Base-by-base conservation (phyloP, 2,113 vertebrate genomes). In the Aviceda subcristata region DNA sequence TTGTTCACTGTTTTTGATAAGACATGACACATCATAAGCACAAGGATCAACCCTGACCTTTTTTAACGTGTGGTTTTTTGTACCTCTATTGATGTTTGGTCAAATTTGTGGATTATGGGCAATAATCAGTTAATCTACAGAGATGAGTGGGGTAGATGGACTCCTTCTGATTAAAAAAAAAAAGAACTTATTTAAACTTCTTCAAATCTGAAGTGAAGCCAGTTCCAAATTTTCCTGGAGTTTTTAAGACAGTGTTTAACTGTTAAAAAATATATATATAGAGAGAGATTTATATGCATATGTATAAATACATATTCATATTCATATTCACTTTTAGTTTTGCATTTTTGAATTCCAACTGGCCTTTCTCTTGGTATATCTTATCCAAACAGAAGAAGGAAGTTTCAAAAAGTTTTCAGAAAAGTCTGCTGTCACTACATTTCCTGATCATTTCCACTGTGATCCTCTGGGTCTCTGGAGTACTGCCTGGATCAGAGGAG, bases 281-380 rank as follows among this genome's bases (percentile, higher is more conserved):
- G 34, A 59, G 18, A 73, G 18, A 68, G 29, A 88, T 68, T 82
- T 86, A 56, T 86, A 90, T 64, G 81, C 69, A 60, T 90, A 46
- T 64, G 73, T 73, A 92, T 71, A 91, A 86, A 89, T 92, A 36
- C 63, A 91, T 91, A 91, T 88, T 92, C 90, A 91, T 91, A 91
- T 88, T 92, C 90, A 91, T 86, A 56, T 8, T 81, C 9, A 1
- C 22, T 82, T 95, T 68, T 74, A 63, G 41, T 85, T 88, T 87
- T 73, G 22, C 30, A 75, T 77, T 89, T 97, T 63, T 90, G 21
- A 80, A 57, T 88, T 95, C 71, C 86, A 96, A 43, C 56, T 94
- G 55, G 80, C 30, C 86, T 88, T 90, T 86, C 56, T 71, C 29
- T 53, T 75, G 15, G 11, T 81, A 43, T 55, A 62, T 77, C 38